Conservation (phyloP, 2,113 vertebrate species). For the Alligator sinensis region DNA sequence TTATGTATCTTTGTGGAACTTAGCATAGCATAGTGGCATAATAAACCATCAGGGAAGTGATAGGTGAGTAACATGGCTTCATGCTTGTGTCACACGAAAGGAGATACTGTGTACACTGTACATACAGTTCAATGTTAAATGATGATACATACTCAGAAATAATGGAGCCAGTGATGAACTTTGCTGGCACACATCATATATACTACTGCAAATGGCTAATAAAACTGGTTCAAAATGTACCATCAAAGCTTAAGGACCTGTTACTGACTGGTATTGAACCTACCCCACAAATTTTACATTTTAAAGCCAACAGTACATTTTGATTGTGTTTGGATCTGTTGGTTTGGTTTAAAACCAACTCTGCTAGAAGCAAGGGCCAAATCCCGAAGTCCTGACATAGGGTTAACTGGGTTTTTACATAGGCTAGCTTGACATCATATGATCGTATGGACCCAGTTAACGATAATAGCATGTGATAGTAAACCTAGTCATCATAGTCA, state of each 20-base stretch:
- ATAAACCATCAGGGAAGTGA: not conserved
- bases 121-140: rapidly evolving
- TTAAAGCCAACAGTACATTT: not conserved
- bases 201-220: not conserved
- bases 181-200: not conserved
- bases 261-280: not conserved
- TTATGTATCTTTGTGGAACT: not conserved
- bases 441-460: not conserved
- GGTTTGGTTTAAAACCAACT: not conserved
- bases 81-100: rapidly evolving
- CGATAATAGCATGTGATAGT: not conserved
- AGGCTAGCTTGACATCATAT: not conserved
- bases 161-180: rapidly evolving
- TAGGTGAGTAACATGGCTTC: rapidly evolving
- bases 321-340: rapidly evolving
- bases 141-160: not conserved
- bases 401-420: not conserved
- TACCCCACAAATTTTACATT: rapidly evolving
- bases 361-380: not conserved
- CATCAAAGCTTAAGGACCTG: not conserved
- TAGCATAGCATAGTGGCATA: not conserved
- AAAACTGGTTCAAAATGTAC: not conserved
- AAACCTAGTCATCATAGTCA: rapidly evolving
- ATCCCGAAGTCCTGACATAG: not conserved
- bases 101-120: rapidly evolving